Base-by-base conservation (phyloP, 1,140 invertebrate species). In the Cydia fagiglandana region DNA sequence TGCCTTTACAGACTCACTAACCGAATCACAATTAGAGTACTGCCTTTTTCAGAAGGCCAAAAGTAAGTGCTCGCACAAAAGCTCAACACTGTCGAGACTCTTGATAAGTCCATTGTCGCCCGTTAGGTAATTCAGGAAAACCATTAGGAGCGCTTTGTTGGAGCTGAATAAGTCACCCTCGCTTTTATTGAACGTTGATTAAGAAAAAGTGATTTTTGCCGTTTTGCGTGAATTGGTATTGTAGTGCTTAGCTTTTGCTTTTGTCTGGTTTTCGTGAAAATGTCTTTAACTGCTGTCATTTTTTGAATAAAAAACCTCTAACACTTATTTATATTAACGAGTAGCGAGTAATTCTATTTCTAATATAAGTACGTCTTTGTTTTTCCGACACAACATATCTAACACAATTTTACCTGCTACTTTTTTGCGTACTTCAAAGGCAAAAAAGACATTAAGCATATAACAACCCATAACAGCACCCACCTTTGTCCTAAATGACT, bases 41-140 rank as follows among this genome's bases (percentile, higher is more conserved):
- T 66, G 28, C 64, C 30, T 70, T 38, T 38, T 17, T 1, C 2
- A 70, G 6, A 34, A 64, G 64, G 30, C n/a, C 66, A 70, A 34
- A 20, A 70, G 66, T 70, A 70, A 70, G 66, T 70, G 38, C 15
- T 38, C 66, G 38, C 30, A 70, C 66, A 70, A 70, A 68, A 68
- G 64, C 13, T 24, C 28, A 34, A 38, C 6, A 34, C 30, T 2
- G 15, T 15, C 12, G 34, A 38, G 34, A 17, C 66, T 70, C 66
- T 70, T 70, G 66, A 70, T 17, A 41, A 41, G 66, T 38, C 30
- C 66, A 70, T 70, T 70, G 66, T 70, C 15, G 30, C 15, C 30
- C 30, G 28, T 70, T 70, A 70, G n/a, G 17, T 41, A 70, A 70
- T 38, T 70, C 66, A 9, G 66, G 34, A 70, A 70, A 70, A 17